Percentiles rank a stretch among this genome's conserved stretches.
Evolutionary conservation across 2,113 vertebrate genomes (phyloP).

Genomic region (Stegastes partitus): DNA sequence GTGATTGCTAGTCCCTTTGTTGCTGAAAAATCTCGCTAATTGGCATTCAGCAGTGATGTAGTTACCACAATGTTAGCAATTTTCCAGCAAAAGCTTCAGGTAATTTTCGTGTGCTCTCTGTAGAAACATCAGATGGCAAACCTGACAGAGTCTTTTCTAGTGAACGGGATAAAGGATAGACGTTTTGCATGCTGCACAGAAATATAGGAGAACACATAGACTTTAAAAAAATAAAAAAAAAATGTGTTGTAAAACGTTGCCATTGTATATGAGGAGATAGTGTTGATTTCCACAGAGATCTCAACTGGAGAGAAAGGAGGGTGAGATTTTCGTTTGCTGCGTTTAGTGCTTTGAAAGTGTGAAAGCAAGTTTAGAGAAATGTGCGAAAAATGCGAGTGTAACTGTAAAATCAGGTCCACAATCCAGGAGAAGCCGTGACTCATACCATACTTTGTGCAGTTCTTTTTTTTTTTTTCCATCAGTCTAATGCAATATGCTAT

Average conservation of each 20-base stretch:
- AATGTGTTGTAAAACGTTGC: neutral
- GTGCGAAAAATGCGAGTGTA: constrained; percentile 11
- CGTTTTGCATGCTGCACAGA: neutral
- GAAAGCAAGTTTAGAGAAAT: constrained; percentile 24
- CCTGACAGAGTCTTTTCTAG: neutral
- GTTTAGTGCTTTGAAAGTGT: constrained; percentile 27
- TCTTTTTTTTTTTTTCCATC: too few species aligned
- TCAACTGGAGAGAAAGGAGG: neutral
- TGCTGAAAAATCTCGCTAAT: constrained; percentile 29
- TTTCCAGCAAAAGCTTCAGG: neutral
- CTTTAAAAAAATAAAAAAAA: too few species aligned
- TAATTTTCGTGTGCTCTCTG: constrained; percentile 1
- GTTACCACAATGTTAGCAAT: constrained; percentile 26
- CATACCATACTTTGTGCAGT: neutral
- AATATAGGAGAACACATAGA: neutral
- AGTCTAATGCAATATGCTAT: neutral
- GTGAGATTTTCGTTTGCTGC: constrained; percentile 3
- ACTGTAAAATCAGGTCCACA: neutral
- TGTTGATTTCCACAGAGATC: neutral
- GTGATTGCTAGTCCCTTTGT: constrained; percentile 30
- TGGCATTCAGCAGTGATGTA: constrained; percentile 26
- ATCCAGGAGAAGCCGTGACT: constrained; percentile 12
- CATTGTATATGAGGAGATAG: neutral
- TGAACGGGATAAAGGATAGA: neutral
- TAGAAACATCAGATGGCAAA: neutral